Base-by-base conservation (phyloP, 2,113 vertebrate species). In the Microcebus tavaratra region DNA sequence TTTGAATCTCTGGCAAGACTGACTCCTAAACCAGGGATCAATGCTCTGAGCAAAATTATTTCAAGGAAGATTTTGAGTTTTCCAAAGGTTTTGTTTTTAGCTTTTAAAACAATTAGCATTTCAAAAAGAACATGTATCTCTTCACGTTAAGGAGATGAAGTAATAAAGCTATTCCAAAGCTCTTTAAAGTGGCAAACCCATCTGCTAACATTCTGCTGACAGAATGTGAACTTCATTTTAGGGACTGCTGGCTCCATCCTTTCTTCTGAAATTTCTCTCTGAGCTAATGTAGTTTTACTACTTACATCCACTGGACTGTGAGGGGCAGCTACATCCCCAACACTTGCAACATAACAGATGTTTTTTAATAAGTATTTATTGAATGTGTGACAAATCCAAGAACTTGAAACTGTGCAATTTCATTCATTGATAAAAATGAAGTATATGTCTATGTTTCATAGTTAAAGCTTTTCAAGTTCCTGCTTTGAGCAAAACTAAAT, bases 401-500 rank as follows among this genome's bases (percentile, higher is more conserved):
- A 78, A 91, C 42, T 75, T 72, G 1, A 45, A 88, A 87, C 9
- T 81, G 25, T 67, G 3, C 18, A 67, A 65, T 83, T 79, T 80
- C n/a, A 90, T 85, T 92, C 96, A 93, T 1, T 76, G 67, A 96
- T 85, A 29, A 95, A 94, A 92, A 89, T 45, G 23, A 90, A 86
- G 17, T 67, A 17, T 72, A 68, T 57, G 10, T 67, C 15, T 59
- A 55, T 42, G 70, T 59, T 93, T 96, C 57, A 83, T 36, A 53
- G 34, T 36, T 90, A 78, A 93, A 97, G 39, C 6, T 34, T 89
- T 91, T 83, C 48, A 68, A 87, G 95, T 63, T 82, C 57, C 29
- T 79, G 17, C 34, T 87, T 92, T 72, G 5, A 88, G 29, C 31
- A 94, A 94, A 95, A 79, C 70, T 55, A 88, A 90, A 72, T 78